These are phyloP conservation scores for Corynorhinus townsendii DNA, from an alignment of 2,113 vertebrate genomes.

Conservation along the genomic window DNA sequence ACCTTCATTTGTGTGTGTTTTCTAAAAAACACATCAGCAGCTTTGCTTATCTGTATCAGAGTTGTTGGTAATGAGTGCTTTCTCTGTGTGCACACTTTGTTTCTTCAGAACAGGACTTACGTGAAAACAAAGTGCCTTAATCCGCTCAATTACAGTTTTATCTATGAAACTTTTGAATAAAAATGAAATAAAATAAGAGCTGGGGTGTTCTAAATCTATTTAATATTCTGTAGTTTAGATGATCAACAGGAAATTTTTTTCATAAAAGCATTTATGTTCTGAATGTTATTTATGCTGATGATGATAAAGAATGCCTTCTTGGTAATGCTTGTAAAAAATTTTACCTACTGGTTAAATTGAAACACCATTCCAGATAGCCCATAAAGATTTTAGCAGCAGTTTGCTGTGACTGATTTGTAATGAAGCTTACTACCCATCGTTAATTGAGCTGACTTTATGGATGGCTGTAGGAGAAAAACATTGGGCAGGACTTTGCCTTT, in stretches of 20 bases:
- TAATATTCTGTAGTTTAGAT: not conserved
- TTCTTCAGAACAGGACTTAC: not conserved
- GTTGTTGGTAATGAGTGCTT: not conserved
- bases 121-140: not conserved
- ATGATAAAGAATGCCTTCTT: slow-evolving; percentile 8
- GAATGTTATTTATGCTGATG: slow-evolving; percentile 13
- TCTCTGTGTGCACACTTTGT: not conserved
- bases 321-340: not conserved
- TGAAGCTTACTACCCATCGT: not conserved
- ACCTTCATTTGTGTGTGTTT: not conserved
- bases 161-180: slow-evolving; percentile 37
- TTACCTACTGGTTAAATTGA: not conserved
- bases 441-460: not conserved
- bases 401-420: slow-evolving; percentile 24
- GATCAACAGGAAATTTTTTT: slow-evolving; percentile 24
- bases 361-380: not conserved
- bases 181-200: slow-evolving; percentile 8
- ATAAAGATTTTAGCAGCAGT: slow-evolving; percentile 33
- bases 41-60: not conserved
- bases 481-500: not conserved
- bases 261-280: not conserved
- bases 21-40: not conserved
- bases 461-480: not conserved
- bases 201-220: slow-evolving; percentile 14
- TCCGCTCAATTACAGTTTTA: slow-evolving; percentile 41